Conservation (phyloP, 92 coral and sea anemone genomes). For the Isaurus tuberculatus region DNA sequence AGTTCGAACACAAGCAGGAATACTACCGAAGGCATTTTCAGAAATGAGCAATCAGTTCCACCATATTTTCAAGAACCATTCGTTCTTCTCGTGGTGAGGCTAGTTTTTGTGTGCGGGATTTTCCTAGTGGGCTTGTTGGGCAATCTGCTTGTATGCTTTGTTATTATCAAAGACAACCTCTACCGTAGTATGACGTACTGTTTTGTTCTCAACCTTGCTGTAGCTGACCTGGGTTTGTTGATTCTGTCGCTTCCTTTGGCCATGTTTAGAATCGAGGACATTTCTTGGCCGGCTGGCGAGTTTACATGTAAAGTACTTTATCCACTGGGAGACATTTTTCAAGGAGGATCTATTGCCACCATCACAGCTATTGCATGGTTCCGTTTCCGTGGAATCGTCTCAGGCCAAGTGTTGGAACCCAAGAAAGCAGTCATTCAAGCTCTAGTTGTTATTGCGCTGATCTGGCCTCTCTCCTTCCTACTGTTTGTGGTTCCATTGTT, state of each 20-base stretch:
- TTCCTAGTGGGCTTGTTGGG: slow-evolving; percentile 78
- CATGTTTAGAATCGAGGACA: slow-evolving; percentile 73
- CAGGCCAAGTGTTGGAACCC: slow-evolving; percentile 71
- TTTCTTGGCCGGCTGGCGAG: slow-evolving; percentile 87
- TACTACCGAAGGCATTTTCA: not conserved
- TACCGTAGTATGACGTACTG: slow-evolving; percentile 74
- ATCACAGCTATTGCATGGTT: slow-evolving; percentile 83
- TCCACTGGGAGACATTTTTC: slow-evolving; percentile 86
- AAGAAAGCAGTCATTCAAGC: slow-evolving; percentile 62
- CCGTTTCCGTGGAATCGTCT: slow-evolving; percentile 83
- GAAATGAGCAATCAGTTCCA: slow-evolving; percentile 23
- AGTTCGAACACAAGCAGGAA: not conserved
- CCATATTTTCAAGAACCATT: slow-evolving; percentile 74
- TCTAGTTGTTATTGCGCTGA: slow-evolving; percentile 51
- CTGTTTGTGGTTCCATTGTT: slow-evolving; percentile 79
- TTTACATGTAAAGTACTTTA: slow-evolving; percentile 80
- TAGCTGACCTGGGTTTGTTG: slow-evolving; percentile 80
- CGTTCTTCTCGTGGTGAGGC: slow-evolving; percentile 58
- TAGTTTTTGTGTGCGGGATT: slow-evolving; percentile 67
- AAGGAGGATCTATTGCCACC: slow-evolving; percentile 85
- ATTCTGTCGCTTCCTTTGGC: slow-evolving; percentile 82
- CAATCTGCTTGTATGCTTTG: slow-evolving; percentile 80
- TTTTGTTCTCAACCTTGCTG: slow-evolving; percentile 76
- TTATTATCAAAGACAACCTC: slow-evolving; percentile 73
- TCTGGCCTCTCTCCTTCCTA: slow-evolving; percentile 75